Conservation (phyloP, 2,113 vertebrate genomes). For the Coptodon rendalli region DNA sequence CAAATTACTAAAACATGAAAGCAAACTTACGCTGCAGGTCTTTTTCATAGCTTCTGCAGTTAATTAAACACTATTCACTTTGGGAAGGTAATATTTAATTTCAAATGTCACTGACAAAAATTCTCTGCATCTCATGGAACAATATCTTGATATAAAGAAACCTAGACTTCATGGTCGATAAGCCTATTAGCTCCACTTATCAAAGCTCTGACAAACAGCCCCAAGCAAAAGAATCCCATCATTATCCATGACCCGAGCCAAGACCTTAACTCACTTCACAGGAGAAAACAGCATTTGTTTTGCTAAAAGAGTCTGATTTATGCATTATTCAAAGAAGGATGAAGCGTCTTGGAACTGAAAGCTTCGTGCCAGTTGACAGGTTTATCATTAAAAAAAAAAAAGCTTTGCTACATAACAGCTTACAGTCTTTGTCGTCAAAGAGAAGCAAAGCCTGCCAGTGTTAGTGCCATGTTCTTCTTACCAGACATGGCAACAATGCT, state of each 20-base stretch:
- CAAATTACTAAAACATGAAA: background rate
- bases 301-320: background rate
- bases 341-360: background rate
- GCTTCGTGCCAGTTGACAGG: background rate
- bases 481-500: background rate
- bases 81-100: background rate
- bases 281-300: background rate
- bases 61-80: background rate
- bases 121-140: background rate
- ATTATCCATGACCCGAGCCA: background rate
- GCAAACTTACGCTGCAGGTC: background rate
- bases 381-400: background rate
- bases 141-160: background rate
- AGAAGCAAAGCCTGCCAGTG: background rate
- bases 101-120: background rate
- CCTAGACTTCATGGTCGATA: background rate
- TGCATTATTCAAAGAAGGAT: slow-evolving; percentile 26
- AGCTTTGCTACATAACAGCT: background rate
- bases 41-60: background rate
- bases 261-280: background rate
- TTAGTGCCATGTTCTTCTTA: background rate
- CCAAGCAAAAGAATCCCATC: background rate
- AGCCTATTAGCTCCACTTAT: background rate
- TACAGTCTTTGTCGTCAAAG: background rate
- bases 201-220: slow-evolving; percentile 12